Percentiles rank a stretch among this genome's conserved stretches.
These are phyloP conservation scores for Mormyrus hasselquistii DNA, from an alignment of 2,797 vertebrate genomes.

Conservation along the genomic window DNA sequence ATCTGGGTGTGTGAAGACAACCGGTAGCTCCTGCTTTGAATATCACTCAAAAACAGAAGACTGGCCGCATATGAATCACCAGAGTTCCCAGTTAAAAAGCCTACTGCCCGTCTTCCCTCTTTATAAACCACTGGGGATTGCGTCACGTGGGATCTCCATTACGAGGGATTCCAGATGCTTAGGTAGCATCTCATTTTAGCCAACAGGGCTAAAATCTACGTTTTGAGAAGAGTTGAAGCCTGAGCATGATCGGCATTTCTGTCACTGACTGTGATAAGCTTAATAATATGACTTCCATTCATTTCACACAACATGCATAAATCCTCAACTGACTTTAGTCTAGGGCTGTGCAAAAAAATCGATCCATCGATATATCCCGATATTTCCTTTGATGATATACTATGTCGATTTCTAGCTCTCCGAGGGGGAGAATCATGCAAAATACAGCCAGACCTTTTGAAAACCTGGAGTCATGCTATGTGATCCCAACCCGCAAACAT, in stretches of 20 bases:
- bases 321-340: background rate
- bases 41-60: background rate
- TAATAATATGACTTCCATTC: background rate
- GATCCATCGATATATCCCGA: too few species aligned
- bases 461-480: too few species aligned
- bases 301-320: background rate
- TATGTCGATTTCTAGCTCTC: too few species aligned
- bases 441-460: too few species aligned
- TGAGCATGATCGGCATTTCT: background rate
- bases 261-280: background rate
- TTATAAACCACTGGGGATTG: slow-evolving; percentile 25
- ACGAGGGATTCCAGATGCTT: background rate
- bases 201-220: background rate
- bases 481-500: too few species aligned
- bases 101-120: slow-evolving; percentile 20
- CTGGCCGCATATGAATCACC: background rate
- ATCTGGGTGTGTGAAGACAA: background rate
- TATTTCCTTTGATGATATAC: too few species aligned
- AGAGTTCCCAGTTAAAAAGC: background rate
- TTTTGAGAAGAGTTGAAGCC: background rate
- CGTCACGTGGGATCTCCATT: background rate
- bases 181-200: background rate
- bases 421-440: too few species aligned
- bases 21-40: background rate
- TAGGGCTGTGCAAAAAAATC: background rate